Evolutionary conservation across 2,113 vertebrate genomes (phyloP), one percentile per base, ranked within the genome.

Genomic region (Asarcornis scutulata): DNA sequence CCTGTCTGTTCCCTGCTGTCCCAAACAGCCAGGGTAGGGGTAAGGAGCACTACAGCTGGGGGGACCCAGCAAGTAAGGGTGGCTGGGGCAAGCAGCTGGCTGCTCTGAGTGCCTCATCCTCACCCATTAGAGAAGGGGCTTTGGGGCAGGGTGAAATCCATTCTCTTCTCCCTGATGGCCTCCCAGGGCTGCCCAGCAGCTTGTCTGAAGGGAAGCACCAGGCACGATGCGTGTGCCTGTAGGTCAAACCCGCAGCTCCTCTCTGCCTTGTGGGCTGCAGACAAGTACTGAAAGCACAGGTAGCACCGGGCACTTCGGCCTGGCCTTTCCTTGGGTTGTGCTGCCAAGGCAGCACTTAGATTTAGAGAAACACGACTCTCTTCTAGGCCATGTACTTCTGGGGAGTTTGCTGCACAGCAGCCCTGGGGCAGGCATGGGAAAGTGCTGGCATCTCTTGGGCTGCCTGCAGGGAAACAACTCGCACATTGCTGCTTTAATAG

Each of bases 401-500:
- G 27, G 29, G 53, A 17, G 9, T 9, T 10, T 56, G 53, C 27
- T 56, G 53, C 29, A 56, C 27, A 31, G 53, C 25, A 76, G 50
- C 69, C 46, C 66, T 2, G 0, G 17, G 53, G 40, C 14, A 53
- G 60, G 60, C 36, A 75, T 9, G 23, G 12, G 29, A 7, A 22
- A 63, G 8, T 27, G 11, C 50, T 6, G 5, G 6, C 7, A 53
- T 17, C 44, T 88, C 68, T 32, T 34, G 42, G 38, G 66, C 38
- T 36, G 31, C 42, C 42, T 27, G 81, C 4, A 7, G 22, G 26
- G 32, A 74, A 46, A 11, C 34, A 34, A 66, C 14, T 71, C 3
- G 3, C 3, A 9, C 0, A 8, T 9, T 0, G 9, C 7, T 4
- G 4, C 46, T 32, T 75, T 32, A 7, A 26, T 12, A 21, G 53